phyloP scores from a whole-genome alignment of 2,797 vertebrate genomes.

The Merluccius polli region DNA sequence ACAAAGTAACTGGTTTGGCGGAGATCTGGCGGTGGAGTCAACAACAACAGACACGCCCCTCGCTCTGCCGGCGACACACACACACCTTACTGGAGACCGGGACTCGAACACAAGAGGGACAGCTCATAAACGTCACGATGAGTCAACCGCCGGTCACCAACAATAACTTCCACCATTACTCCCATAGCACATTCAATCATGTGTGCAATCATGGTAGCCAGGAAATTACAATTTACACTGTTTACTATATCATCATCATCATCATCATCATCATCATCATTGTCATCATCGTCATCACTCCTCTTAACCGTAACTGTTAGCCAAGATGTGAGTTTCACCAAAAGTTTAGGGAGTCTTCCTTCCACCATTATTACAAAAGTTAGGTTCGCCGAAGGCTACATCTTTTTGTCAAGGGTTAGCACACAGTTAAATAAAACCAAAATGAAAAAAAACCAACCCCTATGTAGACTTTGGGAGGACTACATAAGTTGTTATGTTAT shows the following conservation, averaged over 20 bases:
- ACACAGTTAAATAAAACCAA: neutral
- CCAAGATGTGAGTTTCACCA: too few relatives aligned
- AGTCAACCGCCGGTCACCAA: neutral
- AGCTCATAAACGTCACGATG: neutral
- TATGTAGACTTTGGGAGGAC: too few relatives aligned
- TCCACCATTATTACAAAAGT: too few relatives aligned
- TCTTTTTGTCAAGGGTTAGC: too few relatives aligned
- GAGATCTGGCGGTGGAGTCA: slow-evolving; percentile 10
- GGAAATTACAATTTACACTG: neutral
- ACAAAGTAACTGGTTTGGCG: slow-evolving; percentile 46
- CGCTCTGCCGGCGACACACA: too few relatives aligned
- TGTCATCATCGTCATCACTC: too few relatives aligned
- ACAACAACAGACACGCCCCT: neutral
- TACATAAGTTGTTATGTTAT: too few relatives aligned
- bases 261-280: too few relatives aligned
- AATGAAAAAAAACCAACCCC: too few relatives aligned
- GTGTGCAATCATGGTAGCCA: neutral
- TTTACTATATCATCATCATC: neutral
- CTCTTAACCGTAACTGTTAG: too few relatives aligned
- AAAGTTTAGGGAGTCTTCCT: too few relatives aligned
- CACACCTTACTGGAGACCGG: neutral
- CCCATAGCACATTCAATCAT: neutral
- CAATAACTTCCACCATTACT: neutral
- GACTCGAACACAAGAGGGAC: neutral
- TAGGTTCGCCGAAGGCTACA: too few relatives aligned